Base-by-base conservation (phyloP, 2,797 vertebrate species). In the Anisognathus igniventris region DNA sequence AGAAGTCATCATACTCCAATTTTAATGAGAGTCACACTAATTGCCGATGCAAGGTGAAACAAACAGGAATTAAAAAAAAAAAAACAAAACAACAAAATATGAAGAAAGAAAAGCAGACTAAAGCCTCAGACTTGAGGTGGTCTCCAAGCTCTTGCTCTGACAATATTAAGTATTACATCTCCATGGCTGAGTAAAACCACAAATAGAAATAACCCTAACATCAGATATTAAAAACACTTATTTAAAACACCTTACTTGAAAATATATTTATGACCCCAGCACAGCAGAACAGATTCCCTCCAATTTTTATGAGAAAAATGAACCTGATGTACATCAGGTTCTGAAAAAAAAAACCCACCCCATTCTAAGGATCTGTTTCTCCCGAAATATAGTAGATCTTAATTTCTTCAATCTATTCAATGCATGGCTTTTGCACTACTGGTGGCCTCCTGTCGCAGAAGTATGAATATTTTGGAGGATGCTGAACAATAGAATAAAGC, bases 41-140 rank as follows among this genome's bases (percentile, higher is more conserved):
- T 87, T 62, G 24, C 27, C 27, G 28, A 6, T 45, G 15, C 12
- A 18, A 28, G 31, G 51, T 71, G 82, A 91, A 94, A 74, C 51
- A 85, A 93, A 72, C 12, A 67, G 28, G 19, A n/a, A 21, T 78
- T 23, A 10, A 5, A 6, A 27, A 51, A 70, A 50, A 31, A 6
- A 6, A 44, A 48, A 50, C 6, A 40, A 57, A 57, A 25, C 24
- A 73, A 61, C 3, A 68, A 58, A 62, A 80, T 5, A 42, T 33
- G 74, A 71, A 74, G 37, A 45, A 92, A 33, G 24, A 19, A 68
- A 83, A 39, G 20, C 9, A 5, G 21, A 48, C 25, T 73, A 48
- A 81, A 96, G 77, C 91, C 47, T 93, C 66, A 80, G 57, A 78
- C 78, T 65, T 94, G 93, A 95, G 60, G 31, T 61, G 58, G 65